These are phyloP conservation scores for Drosophila takahashii DNA, from an alignment of 1,140 invertebrate species.

Conservation along the genomic window DNA sequence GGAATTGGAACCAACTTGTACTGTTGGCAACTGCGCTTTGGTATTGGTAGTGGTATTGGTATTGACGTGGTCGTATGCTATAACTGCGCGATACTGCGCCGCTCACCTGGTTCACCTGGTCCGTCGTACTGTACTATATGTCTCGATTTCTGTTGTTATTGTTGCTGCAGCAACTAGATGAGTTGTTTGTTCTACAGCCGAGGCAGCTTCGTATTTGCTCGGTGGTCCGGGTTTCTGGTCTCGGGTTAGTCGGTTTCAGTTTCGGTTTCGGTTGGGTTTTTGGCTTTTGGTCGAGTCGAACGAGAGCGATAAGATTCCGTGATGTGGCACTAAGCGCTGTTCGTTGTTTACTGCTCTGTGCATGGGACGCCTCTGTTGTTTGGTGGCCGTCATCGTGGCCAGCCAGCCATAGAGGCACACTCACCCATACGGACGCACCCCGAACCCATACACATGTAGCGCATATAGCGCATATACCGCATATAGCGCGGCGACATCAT, in stretches of 20 bases:
- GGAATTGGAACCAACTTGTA: conserved; percentile 29
- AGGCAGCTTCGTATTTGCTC: conserved; percentile 59
- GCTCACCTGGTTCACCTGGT: conserved; percentile 60
- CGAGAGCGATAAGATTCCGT: conserved; percentile 79
- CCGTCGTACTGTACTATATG: conserved; percentile 29
- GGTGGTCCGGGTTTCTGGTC: conserved; percentile 36
- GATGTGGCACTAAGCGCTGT: conserved; percentile 82
- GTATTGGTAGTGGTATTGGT: conserved; percentile 55
- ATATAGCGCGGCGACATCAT: conserved; percentile 32
- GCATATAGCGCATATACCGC: conserved; percentile 1
- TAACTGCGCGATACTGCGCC: conserved; percentile 68
- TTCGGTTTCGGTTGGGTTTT: conserved; percentile 31
- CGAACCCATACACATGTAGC: conserved; percentile 21
- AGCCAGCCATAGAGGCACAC: conserved; percentile 76
- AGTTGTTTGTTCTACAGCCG: conserved; percentile 81
- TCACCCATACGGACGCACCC: conserved; percentile 25
- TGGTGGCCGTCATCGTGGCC: conserved; percentile 79
- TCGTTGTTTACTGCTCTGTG: conserved; percentile 80
- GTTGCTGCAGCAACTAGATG: conserved; percentile 60
- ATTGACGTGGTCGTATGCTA: conserved; percentile 78
- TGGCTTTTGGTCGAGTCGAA: conserved; percentile 35
- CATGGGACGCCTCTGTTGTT: conserved; percentile 60
- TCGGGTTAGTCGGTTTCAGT: conserved; percentile 23
- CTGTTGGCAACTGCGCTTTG: conserved; percentile 32
- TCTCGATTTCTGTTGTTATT: conserved; percentile 27